Conservation (phyloP, 2,888 invertebrate species). For the Phengaris alcon region DNA sequence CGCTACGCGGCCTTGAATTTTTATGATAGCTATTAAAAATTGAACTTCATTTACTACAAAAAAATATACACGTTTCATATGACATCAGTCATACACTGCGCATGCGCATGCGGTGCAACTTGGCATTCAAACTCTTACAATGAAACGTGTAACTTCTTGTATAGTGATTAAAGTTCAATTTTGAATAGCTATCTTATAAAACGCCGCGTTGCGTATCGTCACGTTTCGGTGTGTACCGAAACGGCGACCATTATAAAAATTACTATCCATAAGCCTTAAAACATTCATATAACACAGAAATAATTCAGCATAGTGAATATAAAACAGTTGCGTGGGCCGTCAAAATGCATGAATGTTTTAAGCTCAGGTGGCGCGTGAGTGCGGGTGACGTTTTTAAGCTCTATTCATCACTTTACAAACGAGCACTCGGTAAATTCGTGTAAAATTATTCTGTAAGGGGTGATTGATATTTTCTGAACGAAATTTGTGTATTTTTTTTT, state of each 20-base stretch:
- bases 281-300: background rate
- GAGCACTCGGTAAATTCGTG: background rate
- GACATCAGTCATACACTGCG: no score
- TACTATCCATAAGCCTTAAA: background rate
- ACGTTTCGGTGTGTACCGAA: no score
- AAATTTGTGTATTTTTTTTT: background rate
- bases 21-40: no score
- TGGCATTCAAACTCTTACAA: no score
- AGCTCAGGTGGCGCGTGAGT: conserved; percentile 27
- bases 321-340: conserved; percentile 23
- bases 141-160: no score
- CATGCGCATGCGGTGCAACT: no score
- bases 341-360: conserved; percentile 18
- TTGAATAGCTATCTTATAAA: no score
- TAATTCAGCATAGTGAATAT: conserved; percentile 6
- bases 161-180: no score
- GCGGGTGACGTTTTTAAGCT: conserved; percentile 27
- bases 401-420: conserved; percentile 27
- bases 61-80: no score
- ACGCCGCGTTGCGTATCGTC: no score
- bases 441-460: conserved; percentile 5
- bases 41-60: no score
- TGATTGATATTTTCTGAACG: conserved; percentile 10
- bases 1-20: no score
- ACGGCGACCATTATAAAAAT: background rate